Conservation (phyloP, 2,113 vertebrate genomes). For the Otis tarda region DNA sequence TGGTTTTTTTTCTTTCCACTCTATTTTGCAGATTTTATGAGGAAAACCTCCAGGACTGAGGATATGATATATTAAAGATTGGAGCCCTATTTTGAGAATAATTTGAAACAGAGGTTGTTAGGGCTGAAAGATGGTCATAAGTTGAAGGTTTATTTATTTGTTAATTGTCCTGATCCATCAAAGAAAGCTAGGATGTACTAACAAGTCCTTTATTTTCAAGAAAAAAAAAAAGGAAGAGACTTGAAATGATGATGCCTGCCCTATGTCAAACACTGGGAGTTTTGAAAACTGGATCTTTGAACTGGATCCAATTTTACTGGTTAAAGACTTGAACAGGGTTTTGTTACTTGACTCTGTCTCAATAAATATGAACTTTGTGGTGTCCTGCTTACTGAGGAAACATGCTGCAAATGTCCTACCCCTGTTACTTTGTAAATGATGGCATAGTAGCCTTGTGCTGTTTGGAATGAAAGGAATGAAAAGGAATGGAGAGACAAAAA, state of each 20-base stretch:
- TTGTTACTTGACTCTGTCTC: background rate
- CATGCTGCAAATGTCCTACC: background rate
- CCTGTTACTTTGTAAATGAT: background rate
- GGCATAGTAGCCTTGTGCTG: background rate
- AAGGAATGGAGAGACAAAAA: background rate
- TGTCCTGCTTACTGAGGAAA: background rate
- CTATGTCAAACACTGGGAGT: rapidly evolving
- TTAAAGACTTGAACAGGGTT: background rate
- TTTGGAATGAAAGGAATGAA: background rate
- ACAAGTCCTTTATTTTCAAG: background rate
- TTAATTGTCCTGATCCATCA: background rate
- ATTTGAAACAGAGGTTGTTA: background rate
- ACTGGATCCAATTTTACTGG: background rate
- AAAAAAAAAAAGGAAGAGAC: background rate
- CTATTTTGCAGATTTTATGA: background rate
- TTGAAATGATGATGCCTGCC: background rate
- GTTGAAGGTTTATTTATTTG: background rate
- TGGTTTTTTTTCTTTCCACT: background rate
- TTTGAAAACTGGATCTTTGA: background rate
- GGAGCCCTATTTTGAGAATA: background rate
- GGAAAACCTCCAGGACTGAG: background rate
- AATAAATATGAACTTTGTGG: background rate
- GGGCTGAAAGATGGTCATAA: background rate
- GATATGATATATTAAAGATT: background rate
- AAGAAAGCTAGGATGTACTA: background rate